Evolutionary conservation across 2,888 invertebrate genomes (phyloP).

Genomic region (Scaptomyza parva): DNA sequence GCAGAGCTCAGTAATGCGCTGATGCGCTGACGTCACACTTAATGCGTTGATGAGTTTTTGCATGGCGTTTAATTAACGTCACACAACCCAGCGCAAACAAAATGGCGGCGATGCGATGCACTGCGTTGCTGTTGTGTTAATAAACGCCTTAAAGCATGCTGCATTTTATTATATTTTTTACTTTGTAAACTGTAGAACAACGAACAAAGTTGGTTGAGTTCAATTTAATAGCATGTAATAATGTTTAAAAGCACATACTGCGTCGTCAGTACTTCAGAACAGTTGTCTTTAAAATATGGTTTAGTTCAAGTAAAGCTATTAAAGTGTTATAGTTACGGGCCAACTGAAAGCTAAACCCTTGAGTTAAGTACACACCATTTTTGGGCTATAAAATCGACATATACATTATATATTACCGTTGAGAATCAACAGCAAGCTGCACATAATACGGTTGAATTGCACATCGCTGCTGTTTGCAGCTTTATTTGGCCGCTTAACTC

Average conservation of each 20-base stretch:
- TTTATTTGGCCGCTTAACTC: constrained; percentile 9
- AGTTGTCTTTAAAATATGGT: background rate
- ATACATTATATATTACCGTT: background rate
- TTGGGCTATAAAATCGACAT: background rate
- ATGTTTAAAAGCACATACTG: background rate
- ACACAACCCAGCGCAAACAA: constrained; percentile 37
- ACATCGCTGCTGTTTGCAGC: constrained; percentile 9
- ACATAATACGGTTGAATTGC: constrained; percentile 17
- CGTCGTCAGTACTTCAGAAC: background rate
- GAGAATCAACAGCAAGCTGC: constrained; percentile 4
- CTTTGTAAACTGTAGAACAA: too few relatives aligned
- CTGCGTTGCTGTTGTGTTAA: constrained; percentile 10
- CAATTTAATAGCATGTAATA: background rate
- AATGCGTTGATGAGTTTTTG: constrained; percentile 49
- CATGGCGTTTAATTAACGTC: constrained; percentile 42
- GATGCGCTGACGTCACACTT: constrained; percentile 48
- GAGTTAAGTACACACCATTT: background rate
- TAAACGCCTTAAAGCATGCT: constrained; percentile 37
- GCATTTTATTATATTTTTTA: constrained; percentile 13
- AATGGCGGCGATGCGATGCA: constrained; percentile 39
- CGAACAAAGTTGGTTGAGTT: background rate
- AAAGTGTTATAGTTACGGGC: background rate
- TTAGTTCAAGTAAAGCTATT: background rate
- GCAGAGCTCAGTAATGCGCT: background rate
- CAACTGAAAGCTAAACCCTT: background rate